These are phyloP conservation scores for Metridium senile DNA, from an alignment of 92 coral and sea anemone species.

Conservation along the genomic window DNA sequence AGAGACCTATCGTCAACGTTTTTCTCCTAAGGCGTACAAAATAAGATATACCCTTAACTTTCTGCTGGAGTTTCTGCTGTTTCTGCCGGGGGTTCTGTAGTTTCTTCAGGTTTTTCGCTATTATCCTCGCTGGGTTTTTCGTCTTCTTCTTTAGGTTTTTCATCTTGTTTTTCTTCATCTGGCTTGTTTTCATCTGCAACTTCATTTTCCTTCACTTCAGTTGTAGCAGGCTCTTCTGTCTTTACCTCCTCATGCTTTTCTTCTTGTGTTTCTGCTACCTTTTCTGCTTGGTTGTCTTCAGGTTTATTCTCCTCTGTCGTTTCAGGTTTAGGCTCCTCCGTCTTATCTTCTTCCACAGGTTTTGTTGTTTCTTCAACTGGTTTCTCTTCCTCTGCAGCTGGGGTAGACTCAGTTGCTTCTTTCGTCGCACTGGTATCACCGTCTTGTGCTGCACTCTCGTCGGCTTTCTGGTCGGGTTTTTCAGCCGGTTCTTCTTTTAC, in stretches of 20 bases:
- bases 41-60: neutral
- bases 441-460: conserved; percentile 23
- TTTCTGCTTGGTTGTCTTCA: conserved; percentile 35
- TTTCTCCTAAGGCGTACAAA: neutral
- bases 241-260: conserved; percentile 21
- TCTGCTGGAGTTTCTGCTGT: conserved; percentile 1
- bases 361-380: conserved; percentile 38
- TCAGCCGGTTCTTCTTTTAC: conserved; percentile 30
- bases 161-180: conserved; percentile 18
- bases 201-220: conserved; percentile 9
- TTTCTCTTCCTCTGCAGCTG: conserved; percentile 29
- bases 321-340: conserved; percentile 4
- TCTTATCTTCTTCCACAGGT: conserved; percentile 21
- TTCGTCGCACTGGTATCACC: conserved; percentile 4
- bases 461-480: conserved; percentile 11
- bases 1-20: too few species aligned
- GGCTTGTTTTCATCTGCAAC: conserved; percentile 25
- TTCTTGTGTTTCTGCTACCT: conserved; percentile 5
- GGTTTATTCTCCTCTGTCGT: conserved; percentile 26
- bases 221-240: conserved; percentile 17
- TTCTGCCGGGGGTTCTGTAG: neutral
- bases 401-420: conserved; percentile 19
- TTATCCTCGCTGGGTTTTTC: neutral
- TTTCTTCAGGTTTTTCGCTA: neutral
- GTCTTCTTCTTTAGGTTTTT: neutral